Evolutionary conservation across 1,140 invertebrate genomes (phyloP).

Genomic region (Vanessa atalanta): DNA sequence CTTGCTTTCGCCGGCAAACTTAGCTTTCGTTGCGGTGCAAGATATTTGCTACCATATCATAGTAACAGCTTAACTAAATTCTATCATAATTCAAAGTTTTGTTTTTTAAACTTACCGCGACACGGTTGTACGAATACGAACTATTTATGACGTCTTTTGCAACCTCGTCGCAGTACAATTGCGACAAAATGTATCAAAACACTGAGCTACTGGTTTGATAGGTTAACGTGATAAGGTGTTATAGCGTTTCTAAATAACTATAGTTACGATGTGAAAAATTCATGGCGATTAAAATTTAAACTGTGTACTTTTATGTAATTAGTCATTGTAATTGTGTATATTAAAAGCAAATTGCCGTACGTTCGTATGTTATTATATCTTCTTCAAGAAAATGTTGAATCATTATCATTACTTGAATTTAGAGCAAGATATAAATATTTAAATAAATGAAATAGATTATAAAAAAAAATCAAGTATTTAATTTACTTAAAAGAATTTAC

Average conservation of each 20-base stretch:
- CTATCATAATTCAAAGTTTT: neutral
- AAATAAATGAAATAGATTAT: too few relatives aligned
- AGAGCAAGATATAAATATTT: too few relatives aligned
- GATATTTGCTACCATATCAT: neutral
- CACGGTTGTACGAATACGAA: neutral
- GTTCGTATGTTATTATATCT: too few relatives aligned
- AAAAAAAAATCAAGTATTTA: too few relatives aligned
- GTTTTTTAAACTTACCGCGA: neutral
- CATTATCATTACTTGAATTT: too few relatives aligned
- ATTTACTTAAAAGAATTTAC: too few relatives aligned
- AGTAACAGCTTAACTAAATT: neutral
- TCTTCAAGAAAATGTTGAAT: too few relatives aligned
- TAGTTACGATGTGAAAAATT: too few relatives aligned
- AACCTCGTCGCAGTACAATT: neutral
- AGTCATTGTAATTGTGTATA: too few relatives aligned
- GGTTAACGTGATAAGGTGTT: neutral
- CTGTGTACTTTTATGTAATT: too few relatives aligned
- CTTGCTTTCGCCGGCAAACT: neutral
- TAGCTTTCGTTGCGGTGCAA: neutral
- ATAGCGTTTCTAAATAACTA: neutral
- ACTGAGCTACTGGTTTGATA: neutral
- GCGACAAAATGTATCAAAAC: neutral
- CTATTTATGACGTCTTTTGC: neutral
- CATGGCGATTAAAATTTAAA: too few relatives aligned
- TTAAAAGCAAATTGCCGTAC: too few relatives aligned